phyloP scores from a whole-genome alignment of 2,888 invertebrate species.

The Cylindroiulus punctatus region DNA sequence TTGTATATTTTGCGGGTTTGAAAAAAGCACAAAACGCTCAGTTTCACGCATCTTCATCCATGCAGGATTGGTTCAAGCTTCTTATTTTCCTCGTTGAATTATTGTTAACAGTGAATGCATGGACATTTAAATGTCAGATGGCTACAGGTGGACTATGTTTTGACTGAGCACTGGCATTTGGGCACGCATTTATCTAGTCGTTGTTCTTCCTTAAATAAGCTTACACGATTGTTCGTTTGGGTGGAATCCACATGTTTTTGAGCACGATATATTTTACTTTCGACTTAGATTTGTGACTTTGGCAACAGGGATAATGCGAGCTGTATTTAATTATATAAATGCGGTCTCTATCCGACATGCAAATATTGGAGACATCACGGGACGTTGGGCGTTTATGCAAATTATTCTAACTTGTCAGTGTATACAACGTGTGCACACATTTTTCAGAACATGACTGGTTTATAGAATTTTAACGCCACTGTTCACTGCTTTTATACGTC shows the following conservation, averaged over 20 bases:
- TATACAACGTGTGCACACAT: too few relatives aligned
- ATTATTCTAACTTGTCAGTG: too few relatives aligned
- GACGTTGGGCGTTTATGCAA: too few relatives aligned
- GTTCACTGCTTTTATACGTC: too few relatives aligned
- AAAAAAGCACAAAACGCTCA: too few relatives aligned
- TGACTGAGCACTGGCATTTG: constrained; percentile 3
- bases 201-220: constrained; percentile 15
- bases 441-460: too few relatives aligned
- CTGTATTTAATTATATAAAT: too few relatives aligned
- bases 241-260: constrained; percentile 11
- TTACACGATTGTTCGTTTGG: constrained; percentile 1
- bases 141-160: constrained; percentile 17
- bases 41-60: too few relatives aligned
- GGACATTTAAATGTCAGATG: constrained; percentile 41
- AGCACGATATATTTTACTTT: background rate
- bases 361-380: too few relatives aligned
- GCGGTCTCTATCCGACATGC: too few relatives aligned
- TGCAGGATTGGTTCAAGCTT: background rate
- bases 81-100: background rate
- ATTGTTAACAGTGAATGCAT: background rate
- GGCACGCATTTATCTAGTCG: background rate
- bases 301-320: background rate
- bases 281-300: background rate
- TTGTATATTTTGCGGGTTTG: background rate
- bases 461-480: too few relatives aligned